Evolutionary conservation across 2,888 invertebrate genomes (phyloP).

Genomic region (Cataglyphis livida): DNA sequence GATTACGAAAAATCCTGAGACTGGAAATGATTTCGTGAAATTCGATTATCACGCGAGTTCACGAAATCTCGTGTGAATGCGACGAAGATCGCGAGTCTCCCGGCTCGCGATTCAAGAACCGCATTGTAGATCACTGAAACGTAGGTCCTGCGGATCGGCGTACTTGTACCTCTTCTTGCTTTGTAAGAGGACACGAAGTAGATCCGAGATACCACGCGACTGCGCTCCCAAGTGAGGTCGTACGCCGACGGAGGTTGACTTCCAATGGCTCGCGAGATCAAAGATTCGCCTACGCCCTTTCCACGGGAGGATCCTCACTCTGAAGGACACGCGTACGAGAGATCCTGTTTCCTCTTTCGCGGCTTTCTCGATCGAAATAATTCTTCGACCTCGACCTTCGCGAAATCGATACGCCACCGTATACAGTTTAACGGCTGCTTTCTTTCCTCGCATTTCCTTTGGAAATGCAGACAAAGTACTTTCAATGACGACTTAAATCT

Average conservation of each 20-base stretch:
- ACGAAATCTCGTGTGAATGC: slow-evolving; percentile 57
- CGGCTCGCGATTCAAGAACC: slow-evolving; percentile 57
- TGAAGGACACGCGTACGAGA: slow-evolving; percentile 67
- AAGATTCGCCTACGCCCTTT: slow-evolving; percentile 83
- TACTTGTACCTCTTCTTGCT: slow-evolving; percentile 68
- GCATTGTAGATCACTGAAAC: slow-evolving; percentile 81
- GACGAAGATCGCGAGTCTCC: slow-evolving; percentile 39
- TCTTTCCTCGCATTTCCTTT: not conserved
- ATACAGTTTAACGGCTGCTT: not conserved
- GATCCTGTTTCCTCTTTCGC: slow-evolving; percentile 69
- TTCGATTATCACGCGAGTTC: slow-evolving; percentile 52
- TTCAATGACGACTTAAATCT: not conserved
- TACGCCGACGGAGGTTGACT: slow-evolving; percentile 69
- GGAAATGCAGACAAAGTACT: not conserved
- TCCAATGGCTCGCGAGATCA: slow-evolving; percentile 78
- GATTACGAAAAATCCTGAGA: not conserved
- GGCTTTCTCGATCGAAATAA: slow-evolving; percentile 65
- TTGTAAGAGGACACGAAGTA: slow-evolving; percentile 81
- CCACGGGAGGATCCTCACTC: slow-evolving; percentile 53
- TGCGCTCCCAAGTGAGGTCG: slow-evolving; percentile 79
- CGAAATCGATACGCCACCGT: slow-evolving; percentile 67
- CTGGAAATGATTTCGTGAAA: not conserved
- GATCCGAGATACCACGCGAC: slow-evolving; percentile 81
- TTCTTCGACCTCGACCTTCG: slow-evolving; percentile 51
- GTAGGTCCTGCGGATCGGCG: slow-evolving; percentile 74